phyloP scores from a whole-genome alignment of 2,113 vertebrate genomes.

The Poecile atricapillus region DNA sequence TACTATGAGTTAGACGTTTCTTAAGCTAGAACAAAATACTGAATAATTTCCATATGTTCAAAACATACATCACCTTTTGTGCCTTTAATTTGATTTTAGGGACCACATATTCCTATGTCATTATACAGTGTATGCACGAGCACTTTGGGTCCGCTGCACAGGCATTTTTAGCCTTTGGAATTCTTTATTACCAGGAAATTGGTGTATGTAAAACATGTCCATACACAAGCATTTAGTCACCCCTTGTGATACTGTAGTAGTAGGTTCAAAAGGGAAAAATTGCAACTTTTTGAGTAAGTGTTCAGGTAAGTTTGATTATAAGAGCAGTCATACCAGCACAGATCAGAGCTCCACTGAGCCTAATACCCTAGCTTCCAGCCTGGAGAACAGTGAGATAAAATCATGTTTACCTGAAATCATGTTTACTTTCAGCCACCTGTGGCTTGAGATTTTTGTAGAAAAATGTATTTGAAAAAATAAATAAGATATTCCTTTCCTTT shows the following conservation, averaged over 20 bases:
- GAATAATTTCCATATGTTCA: background rate
- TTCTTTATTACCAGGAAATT: background rate
- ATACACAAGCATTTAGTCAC: fast-evolving
- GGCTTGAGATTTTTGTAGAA: background rate
- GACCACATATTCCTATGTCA: background rate
- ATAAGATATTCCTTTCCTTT: background rate
- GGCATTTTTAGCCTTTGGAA: background rate
- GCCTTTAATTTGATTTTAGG: background rate
- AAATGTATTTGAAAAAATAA: background rate
- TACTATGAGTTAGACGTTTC: background rate
- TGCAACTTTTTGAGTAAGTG: fast-evolving
- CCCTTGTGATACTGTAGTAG: background rate
- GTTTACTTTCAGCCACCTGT: background rate
- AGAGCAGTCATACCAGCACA: background rate
- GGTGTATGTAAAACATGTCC: fast-evolving
- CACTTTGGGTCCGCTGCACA: background rate
- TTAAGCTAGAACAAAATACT: background rate
- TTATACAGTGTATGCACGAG: background rate
- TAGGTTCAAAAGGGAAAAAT: background rate
- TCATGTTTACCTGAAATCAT: background rate
- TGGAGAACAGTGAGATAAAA: background rate
- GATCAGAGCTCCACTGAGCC: background rate
- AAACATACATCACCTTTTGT: background rate
- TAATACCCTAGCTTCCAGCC: background rate
- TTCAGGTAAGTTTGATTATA: background rate